phyloP scores from a whole-genome alignment of 2,113 vertebrate species.

The Bubalus kerabau region DNA sequence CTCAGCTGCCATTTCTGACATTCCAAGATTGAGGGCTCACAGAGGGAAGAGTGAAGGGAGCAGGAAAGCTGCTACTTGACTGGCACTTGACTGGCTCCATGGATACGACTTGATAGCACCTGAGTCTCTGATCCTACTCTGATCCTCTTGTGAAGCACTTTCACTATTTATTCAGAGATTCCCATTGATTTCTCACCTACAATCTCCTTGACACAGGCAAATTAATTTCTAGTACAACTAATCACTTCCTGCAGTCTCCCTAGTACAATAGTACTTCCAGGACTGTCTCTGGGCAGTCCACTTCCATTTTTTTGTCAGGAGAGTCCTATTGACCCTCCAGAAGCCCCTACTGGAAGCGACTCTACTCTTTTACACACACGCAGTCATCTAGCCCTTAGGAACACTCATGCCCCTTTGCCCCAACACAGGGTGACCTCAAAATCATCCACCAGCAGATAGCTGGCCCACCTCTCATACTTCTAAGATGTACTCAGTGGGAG shows the following conservation, averaged over 20 bases:
- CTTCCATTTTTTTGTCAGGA: background rate
- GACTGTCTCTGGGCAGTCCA: background rate
- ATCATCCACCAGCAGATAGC: background rate
- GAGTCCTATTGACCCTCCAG: background rate
- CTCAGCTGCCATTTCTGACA: background rate
- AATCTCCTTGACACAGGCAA: background rate
- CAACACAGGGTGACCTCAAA: background rate
- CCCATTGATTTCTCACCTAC: background rate
- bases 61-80: background rate
- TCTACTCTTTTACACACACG: background rate
- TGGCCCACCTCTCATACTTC: background rate
- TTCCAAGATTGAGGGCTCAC: background rate
- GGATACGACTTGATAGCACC: background rate
- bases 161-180: background rate
- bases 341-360: background rate
- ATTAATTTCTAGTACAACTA: background rate
- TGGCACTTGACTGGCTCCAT: background rate
- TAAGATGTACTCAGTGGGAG: background rate
- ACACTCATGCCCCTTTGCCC: background rate
- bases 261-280: background rate
- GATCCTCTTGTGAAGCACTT: background rate
- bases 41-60: background rate
- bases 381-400: background rate
- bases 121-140: background rate
- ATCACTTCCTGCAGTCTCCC: background rate